Evolutionary conservation across 1,140 invertebrate genomes (phyloP).

Genomic region (Sycobia sp.): DNA sequence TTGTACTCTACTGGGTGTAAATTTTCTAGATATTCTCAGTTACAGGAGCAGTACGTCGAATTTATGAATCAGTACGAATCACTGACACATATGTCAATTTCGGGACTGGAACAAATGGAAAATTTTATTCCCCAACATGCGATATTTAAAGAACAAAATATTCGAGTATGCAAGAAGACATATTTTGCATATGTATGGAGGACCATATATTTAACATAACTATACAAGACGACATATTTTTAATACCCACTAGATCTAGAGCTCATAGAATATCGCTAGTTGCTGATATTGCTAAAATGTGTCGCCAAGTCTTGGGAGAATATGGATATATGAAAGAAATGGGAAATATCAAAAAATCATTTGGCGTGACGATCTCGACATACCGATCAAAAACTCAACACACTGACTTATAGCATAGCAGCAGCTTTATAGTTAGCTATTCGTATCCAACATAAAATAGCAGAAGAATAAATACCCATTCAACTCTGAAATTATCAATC

Average conservation of each 20-base stretch:
- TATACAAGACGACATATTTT: constrained; percentile 39
- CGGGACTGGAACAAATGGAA: background rate
- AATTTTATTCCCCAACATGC: background rate
- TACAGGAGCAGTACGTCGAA: background rate
- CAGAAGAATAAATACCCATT: too few species aligned
- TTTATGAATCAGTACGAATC: background rate
- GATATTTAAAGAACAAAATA: background rate
- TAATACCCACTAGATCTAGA: constrained; percentile 49
- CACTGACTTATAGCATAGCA: too few species aligned
- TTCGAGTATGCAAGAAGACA: background rate
- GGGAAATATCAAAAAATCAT: too few species aligned
- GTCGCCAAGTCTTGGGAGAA: constrained; percentile 39
- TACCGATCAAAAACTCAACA: too few species aligned
- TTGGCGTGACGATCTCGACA: too few species aligned
- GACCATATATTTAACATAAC: background rate
- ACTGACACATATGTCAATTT: background rate
- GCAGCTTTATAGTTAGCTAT: too few species aligned
- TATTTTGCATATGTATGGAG: background rate
- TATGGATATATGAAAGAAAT: too few species aligned
- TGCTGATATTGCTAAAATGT: constrained; percentile 49
- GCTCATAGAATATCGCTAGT: constrained; percentile 37
- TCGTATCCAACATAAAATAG: too few species aligned
- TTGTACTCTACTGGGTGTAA: background rate
- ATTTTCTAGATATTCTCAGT: background rate
- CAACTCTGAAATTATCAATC: too few species aligned